phyloP scores from a whole-genome alignment of 2,888 invertebrate species.

The Strigamia maritima region DNA sequence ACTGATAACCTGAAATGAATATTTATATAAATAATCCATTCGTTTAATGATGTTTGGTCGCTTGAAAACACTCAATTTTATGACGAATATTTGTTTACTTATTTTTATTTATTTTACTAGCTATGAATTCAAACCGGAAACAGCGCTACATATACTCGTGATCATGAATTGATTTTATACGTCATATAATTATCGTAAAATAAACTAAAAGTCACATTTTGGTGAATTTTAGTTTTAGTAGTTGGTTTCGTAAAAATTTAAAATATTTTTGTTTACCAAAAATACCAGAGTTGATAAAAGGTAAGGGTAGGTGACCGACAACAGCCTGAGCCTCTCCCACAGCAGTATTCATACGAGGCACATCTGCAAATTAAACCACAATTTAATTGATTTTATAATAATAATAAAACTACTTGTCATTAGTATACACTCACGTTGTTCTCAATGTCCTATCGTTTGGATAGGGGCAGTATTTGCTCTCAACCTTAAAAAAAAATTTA shows the following conservation, averaged over 20 bases:
- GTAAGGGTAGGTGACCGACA: constrained; percentile 58
- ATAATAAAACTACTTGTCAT: not conserved
- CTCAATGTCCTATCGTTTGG: constrained; percentile 22
- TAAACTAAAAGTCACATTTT: too few species aligned
- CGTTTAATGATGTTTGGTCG: too few species aligned
- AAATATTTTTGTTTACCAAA: constrained; percentile 53
- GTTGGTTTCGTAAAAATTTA: not conserved
- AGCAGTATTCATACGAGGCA: constrained; percentile 56
- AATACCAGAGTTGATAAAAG: constrained; percentile 61
- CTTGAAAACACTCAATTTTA: not conserved
- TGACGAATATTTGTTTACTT: too few species aligned
- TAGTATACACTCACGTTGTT: constrained; percentile 35
- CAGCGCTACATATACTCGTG: too few species aligned
- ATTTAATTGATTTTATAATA: not conserved
- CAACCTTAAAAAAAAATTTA: constrained; percentile 22
- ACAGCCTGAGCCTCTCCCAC: constrained; percentile 55
- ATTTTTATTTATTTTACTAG: too few species aligned
- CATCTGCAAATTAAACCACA: constrained; percentile 44
- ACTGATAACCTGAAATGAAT: constrained; percentile 55
- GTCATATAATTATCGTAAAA: too few species aligned
- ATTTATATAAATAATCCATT: too few species aligned
- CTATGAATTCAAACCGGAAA: too few species aligned
- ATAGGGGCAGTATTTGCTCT: constrained; percentile 39
- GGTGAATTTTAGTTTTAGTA: not conserved
- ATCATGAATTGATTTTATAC: too few species aligned